phyloP scores from a whole-genome alignment of 1,140 invertebrate species.

The Achatina immaculata region DNA sequence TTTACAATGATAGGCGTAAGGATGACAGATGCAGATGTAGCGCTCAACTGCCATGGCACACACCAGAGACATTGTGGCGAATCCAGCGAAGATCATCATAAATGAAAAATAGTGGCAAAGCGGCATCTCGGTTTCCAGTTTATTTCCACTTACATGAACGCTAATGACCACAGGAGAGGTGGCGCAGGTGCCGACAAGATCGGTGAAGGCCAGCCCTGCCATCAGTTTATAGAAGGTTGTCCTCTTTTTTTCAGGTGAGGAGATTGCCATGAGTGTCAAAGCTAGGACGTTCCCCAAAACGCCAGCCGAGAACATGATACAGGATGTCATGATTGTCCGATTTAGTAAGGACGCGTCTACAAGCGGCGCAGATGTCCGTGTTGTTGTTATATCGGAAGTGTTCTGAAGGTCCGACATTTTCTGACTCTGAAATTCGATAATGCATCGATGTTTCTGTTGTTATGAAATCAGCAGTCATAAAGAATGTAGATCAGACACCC shows the following conservation, averaged over 20 bases:
- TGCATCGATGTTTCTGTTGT: no score
- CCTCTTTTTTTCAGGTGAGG: slow-evolving; percentile 49
- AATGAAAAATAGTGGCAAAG: slow-evolving; percentile 70
- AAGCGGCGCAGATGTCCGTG: neutral
- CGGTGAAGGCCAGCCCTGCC: slow-evolving; percentile 59
- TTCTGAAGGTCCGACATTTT: neutral
- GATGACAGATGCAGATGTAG: slow-evolving; percentile 69
- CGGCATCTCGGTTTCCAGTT: slow-evolving; percentile 53
- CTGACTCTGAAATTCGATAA: no score
- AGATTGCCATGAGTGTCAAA: slow-evolving; percentile 53
- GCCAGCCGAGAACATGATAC: slow-evolving; percentile 60
- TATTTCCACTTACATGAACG: slow-evolving; percentile 56
- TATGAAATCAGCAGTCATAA: no score
- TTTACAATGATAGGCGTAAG: slow-evolving; percentile 68
- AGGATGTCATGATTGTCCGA: slow-evolving; percentile 53
- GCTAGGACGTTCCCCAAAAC: slow-evolving; percentile 62
- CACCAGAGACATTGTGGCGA: slow-evolving; percentile 69
- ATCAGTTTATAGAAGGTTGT: slow-evolving; percentile 64
- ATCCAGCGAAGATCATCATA: slow-evolving; percentile 69
- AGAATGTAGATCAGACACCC: no score
- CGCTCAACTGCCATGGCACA: slow-evolving; percentile 71
- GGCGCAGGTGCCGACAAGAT: slow-evolving; percentile 57
- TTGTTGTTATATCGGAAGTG: neutral
- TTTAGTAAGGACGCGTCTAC: slow-evolving; percentile 41
- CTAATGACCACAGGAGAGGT: slow-evolving; percentile 63